phyloP scores from a whole-genome alignment of 2,113 vertebrate species.

The Octodon degus region DNA sequence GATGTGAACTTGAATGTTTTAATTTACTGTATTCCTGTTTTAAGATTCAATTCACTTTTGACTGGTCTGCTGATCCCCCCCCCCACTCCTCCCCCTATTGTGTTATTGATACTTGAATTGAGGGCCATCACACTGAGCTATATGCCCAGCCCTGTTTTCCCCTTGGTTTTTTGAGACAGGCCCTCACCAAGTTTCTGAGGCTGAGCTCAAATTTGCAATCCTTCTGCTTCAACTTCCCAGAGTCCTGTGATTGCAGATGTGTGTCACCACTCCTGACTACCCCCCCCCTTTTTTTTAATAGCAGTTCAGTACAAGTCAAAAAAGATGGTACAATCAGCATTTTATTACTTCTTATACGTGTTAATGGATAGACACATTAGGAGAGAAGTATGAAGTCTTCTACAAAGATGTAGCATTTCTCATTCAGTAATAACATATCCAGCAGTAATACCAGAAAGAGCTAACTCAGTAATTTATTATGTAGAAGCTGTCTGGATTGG shows the following conservation, averaged over 20 bases:
- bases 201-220: not conserved
- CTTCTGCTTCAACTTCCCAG: not conserved
- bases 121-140: not conserved
- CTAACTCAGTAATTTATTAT: not conserved
- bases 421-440: not conserved
- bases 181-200: not conserved
- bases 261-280: not conserved
- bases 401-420: not conserved
- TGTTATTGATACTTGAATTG: not conserved
- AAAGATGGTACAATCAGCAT: not conserved
- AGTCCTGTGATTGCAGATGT: not conserved
- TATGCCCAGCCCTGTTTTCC: not conserved
- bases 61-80: not conserved
- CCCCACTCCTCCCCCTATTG: not conserved
- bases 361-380: not conserved
- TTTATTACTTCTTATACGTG: constrained; percentile 5
- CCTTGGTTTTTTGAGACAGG: not conserved
- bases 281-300: not conserved
- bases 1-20: constrained; percentile 24
- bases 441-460: not conserved
- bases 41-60: constrained; percentile 18
- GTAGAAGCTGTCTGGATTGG: not conserved
- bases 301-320: constrained; percentile 30
- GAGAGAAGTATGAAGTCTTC: not conserved
- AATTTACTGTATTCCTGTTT: constrained; percentile 37